Evolutionary conservation across 2,797 vertebrate genomes (phyloP).

Genomic region (Limnodromus scolopaceus): DNA sequence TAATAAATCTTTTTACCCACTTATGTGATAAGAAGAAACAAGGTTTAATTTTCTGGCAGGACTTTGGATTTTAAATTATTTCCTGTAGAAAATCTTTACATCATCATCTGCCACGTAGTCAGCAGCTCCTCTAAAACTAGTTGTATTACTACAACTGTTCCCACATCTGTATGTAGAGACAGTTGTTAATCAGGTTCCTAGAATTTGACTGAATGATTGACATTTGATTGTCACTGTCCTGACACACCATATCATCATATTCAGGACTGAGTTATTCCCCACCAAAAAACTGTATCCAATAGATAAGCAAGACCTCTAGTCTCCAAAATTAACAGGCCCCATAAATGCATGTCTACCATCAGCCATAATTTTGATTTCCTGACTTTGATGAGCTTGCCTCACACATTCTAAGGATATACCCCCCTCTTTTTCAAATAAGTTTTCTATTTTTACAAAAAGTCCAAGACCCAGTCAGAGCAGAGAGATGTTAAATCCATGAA

Average conservation of each 20-base stretch:
- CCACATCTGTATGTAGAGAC: neutral
- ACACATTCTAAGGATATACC: neutral
- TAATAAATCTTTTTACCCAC: neutral
- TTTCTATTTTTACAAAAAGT: neutral
- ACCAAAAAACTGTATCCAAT: neutral
- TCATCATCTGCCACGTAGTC: neutral
- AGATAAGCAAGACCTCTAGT: neutral
- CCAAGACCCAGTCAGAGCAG: neutral
- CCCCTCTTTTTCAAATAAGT: neutral
- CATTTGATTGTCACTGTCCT: neutral
- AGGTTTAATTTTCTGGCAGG: neutral
- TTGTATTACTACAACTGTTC: neutral
- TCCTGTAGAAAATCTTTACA: neutral
- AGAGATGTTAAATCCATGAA: neutral
- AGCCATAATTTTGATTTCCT: neutral
- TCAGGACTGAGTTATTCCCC: neutral
- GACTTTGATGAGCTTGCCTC: neutral
- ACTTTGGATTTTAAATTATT: neutral
- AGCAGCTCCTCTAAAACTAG: neutral
- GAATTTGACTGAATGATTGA: neutral
- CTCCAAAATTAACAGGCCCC: neutral
- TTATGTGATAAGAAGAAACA: neutral
- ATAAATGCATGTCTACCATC: rapidly evolving
- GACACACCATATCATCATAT: neutral
- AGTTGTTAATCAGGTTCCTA: neutral